Base-by-base conservation (phyloP, 1,140 invertebrate species). In the Drosophila ironensis region DNA sequence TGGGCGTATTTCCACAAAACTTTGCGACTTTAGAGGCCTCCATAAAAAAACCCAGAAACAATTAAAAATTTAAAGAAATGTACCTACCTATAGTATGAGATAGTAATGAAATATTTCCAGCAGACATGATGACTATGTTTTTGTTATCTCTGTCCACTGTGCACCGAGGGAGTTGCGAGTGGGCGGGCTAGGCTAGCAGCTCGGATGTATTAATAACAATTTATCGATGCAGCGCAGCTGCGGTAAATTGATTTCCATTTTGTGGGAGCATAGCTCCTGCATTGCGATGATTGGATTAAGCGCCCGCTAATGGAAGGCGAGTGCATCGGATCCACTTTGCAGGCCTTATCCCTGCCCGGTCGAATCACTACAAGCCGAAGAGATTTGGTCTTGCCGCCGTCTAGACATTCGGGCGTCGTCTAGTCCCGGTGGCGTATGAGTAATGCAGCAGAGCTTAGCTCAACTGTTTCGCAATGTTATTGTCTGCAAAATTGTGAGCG, bases 361-460 rank as follows among this genome's bases (percentile, higher is more conserved):
- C 12, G 3, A 46, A 60, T 46, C 40, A 14, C 11, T 19, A n/a
- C 8, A 3, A 9, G 24, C 16, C 22, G n/a, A 4, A 3, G 16
- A 16, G 24, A 12, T 41, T 35, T 22, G 27, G 69, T 59, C 46
- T 78, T 75, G 53, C 30, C 47, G 66, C 57, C 42, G 80, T 86
- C 80, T 86, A 86, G 80, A 86, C 80, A 72, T 56, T 50, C 40
- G 64, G 80, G 80, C 80, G 80, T 81, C 38, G 40, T 12, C n/a
- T 14, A 30, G 33, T 30, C 41, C 54, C 17, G 14, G 12, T 35
- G 40, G 33, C 67, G 56, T 74, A 80, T 86, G 74, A 80, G 66
- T 86, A 84, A 84, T 84, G 61, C 11, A 17, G n/a, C n/a, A n/a
- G n/a, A n/a, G n/a, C n/a, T n/a, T n/a, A n/a, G n/a, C n/a, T n/a